phyloP scores from a whole-genome alignment of 2,888 invertebrate genomes.

The Eudemis profundana region DNA sequence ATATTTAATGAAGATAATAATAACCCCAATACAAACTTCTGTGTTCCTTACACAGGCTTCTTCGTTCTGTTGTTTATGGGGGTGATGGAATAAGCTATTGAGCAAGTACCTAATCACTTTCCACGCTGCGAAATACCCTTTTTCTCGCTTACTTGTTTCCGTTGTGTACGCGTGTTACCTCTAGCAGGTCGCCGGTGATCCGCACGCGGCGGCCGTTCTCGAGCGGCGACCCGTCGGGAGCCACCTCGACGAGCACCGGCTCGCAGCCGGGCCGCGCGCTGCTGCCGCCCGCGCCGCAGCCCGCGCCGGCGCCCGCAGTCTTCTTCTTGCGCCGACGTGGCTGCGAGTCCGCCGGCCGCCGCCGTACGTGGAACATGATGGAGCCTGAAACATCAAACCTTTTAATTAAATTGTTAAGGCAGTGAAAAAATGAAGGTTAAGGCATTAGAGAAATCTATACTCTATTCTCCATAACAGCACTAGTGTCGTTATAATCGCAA shows the following conservation, averaged over 20 bases:
- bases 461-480: too few relatives aligned
- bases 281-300: constrained; percentile 71
- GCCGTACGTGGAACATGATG: constrained; percentile 98
- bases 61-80: too few relatives aligned
- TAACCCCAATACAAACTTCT: too few relatives aligned
- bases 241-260: constrained; percentile 90
- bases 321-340: constrained; percentile 96
- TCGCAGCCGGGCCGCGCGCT: constrained; percentile 85
- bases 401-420: not conserved
- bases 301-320: constrained; percentile 79
- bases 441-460: too few relatives aligned
- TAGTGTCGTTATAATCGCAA: too few relatives aligned
- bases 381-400: constrained; percentile 87
- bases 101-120: too few relatives aligned
- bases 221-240: constrained; percentile 89
- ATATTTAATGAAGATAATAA: too few relatives aligned
- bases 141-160: too few relatives aligned
- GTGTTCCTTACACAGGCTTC: too few relatives aligned
- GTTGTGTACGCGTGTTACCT: constrained; percentile 72
- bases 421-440: too few relatives aligned
- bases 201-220: constrained; percentile 88
- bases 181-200: constrained; percentile 87
- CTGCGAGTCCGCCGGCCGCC: constrained; percentile 95
- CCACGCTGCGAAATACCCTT: too few relatives aligned
- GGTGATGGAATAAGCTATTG: too few relatives aligned